Evolutionary conservation across 2,888 invertebrate genomes (phyloP).

Genomic region (Argyresthia goedartella): DNA sequence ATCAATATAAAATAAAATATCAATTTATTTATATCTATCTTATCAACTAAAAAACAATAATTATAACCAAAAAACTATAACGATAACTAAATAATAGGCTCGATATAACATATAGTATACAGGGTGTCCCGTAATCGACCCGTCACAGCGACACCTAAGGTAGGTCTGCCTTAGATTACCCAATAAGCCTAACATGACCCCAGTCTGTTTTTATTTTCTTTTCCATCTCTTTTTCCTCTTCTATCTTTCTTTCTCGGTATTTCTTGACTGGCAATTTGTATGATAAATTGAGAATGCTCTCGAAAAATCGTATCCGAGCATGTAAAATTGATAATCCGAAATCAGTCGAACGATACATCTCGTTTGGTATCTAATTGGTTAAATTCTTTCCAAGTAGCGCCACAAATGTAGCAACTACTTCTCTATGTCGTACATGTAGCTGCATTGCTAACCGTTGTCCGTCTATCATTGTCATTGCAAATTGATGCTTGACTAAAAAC

Average conservation of each 20-base stretch:
- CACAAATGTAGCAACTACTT: conserved; percentile 3
- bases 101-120: too few relatives aligned
- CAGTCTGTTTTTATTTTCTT: conserved; percentile 10
- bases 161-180: too few relatives aligned
- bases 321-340: conserved; percentile 23
- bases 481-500: not conserved
- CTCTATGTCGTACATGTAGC: conserved; percentile 8
- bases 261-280: conserved; percentile 17
- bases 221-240: conserved; percentile 13
- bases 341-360: not conserved
- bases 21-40: too few relatives aligned
- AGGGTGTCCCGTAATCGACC: too few relatives aligned
- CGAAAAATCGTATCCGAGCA: conserved; percentile 15
- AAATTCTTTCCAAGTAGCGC: conserved; percentile 9
- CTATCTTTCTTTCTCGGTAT: conserved; percentile 14
- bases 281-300: conserved; percentile 14
- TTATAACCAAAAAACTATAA: too few relatives aligned
- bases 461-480: conserved; percentile 20
- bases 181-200: too few relatives aligned
- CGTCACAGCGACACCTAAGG: too few relatives aligned
- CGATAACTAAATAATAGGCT: too few relatives aligned
- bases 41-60: too few relatives aligned
- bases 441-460: conserved; percentile 29
- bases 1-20: too few relatives aligned
- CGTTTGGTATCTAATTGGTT: too few relatives aligned